Evolutionary conservation across 1,140 invertebrate genomes (phyloP).

Genomic region (Chymomyza costata): DNA sequence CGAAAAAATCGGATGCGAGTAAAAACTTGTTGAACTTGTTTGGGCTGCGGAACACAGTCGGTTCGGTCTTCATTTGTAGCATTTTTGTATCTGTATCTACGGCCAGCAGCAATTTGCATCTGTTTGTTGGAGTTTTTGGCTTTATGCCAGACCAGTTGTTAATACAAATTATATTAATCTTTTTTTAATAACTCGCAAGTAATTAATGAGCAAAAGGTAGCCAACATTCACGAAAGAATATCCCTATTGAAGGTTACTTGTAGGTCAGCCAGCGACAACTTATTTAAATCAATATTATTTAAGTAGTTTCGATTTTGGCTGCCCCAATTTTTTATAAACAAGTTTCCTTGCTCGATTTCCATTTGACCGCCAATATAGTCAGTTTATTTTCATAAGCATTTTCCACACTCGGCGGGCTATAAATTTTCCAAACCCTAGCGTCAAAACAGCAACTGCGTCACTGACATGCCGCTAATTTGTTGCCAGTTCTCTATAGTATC

Average conservation of each 20-base stretch:
- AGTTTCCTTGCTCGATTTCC: conserved; percentile 25
- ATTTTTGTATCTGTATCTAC: conserved; percentile 8
- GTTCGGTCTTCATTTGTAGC: conserved; percentile 18
- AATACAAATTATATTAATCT: too few relatives aligned
- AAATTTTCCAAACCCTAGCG: conserved; percentile 38
- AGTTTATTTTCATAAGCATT: conserved; percentile 63
- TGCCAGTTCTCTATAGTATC: conserved; percentile 17
- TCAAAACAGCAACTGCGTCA: conserved; percentile 49
- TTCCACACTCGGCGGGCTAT: conserved; percentile 51
- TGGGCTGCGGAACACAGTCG: too few relatives aligned
- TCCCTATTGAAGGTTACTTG: conserved; percentile 55
- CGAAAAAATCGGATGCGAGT: conserved; percentile 31
- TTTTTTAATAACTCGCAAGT: conserved; percentile 41
- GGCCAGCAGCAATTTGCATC: conserved; percentile 54
- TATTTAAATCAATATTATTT: conserved; percentile 11
- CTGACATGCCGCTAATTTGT: conserved; percentile 59
- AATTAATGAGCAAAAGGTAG: too few relatives aligned
- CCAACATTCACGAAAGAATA: conserved; percentile 20
- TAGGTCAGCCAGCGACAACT: conserved; percentile 44
- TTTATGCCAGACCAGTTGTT: too few relatives aligned
- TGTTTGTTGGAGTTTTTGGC: conserved; percentile 8
- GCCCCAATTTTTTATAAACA: conserved; percentile 42
- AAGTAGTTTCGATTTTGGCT: conserved; percentile 40
- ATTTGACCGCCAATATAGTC: conserved; percentile 29
- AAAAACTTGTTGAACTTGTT: conserved; percentile 64